Evolutionary conservation across 1,140 invertebrate species (phyloP), one percentile per base, ranked within the genome.

Genomic region (Diorhabda carinulata): DNA sequence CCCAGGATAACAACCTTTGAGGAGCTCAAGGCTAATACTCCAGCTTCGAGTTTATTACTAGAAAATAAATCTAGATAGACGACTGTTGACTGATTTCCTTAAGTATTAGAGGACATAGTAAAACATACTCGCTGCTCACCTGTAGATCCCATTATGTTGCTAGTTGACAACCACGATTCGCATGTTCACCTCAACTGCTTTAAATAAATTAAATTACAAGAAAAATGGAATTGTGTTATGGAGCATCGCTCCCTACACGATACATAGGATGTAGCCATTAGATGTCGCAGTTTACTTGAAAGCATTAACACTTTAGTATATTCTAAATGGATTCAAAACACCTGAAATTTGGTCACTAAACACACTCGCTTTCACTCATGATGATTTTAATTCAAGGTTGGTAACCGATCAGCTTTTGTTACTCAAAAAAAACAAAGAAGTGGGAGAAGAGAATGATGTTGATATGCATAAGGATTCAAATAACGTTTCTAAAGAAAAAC

Each of bases 141-240:
- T 5, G 66, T 10, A 4, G 56, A 61, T 44, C 57, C 62, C n/a
- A 70, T 70, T 7, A 45, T 70, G n/a, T 57, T 70, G 41, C 25
- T 68, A 4, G 71, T 81, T 43, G 82, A 85, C 71, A 83, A 83
- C 72, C 81, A 82, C 69, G 72, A 73, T 42, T 77, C 73, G n/a
- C 81, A 83, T 68, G 57, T 78, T 47, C 74, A 57, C 25, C n/a
- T 72, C 10, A 45, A 9, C 4, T 60, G 64, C 56, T 71, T 73
- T 61, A 57, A 74, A 47, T 74, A 75, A 25, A 25, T 25, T 25
- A 25, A 25, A 25, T 71, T 79, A 78, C 65, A 77, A 72, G 74
- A 64, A 81, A 59, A 73, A 75, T 68, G 76, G 78, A 45, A 79
- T 83, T 57, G 66, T 78, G 61, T 56, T 82, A 62, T 64, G 82